Evolutionary conservation across 2,888 invertebrate genomes (phyloP).

Genomic region (Eurois occulta): DNA sequence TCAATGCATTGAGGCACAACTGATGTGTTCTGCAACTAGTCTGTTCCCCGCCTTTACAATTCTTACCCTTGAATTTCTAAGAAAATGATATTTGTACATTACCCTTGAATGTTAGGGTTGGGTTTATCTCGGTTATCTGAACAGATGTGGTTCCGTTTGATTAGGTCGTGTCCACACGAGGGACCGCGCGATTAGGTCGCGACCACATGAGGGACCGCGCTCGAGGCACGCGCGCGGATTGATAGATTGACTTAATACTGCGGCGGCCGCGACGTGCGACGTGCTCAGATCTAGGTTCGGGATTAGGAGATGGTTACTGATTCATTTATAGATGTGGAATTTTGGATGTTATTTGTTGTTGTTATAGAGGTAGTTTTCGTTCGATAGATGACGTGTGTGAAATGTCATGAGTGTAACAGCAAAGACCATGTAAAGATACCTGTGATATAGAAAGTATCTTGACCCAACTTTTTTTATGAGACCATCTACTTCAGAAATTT

Average conservation of each 20-base stretch:
- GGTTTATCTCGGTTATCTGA: slow-evolving; percentile 2
- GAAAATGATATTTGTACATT: slow-evolving; percentile 44
- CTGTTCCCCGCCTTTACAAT: slow-evolving; percentile 8
- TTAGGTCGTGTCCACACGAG: slow-evolving; percentile 34
- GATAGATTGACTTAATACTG: background rate
- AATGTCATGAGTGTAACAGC: background rate
- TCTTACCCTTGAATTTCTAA: slow-evolving; percentile 24
- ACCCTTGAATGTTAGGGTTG: slow-evolving; percentile 17
- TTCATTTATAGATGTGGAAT: background rate
- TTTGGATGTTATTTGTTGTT: background rate
- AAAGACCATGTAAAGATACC: background rate
- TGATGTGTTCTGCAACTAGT: background rate
- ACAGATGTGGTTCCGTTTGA: slow-evolving; percentile 40
- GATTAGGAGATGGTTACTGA: slow-evolving; percentile 8
- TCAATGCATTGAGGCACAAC: background rate
- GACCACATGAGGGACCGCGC: background rate
- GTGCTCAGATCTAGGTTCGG: background rate
- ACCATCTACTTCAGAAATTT: background rate
- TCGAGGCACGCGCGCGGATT: slow-evolving; percentile 12
- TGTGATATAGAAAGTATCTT: background rate
- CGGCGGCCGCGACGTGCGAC: background rate
- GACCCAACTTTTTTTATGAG: background rate
- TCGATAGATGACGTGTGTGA: background rate
- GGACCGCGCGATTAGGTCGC: slow-evolving; percentile 5
- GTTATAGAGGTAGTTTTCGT: background rate